phyloP scores from a whole-genome alignment of 2,113 vertebrate genomes.

The Paracanthobrama guichenoti region DNA sequence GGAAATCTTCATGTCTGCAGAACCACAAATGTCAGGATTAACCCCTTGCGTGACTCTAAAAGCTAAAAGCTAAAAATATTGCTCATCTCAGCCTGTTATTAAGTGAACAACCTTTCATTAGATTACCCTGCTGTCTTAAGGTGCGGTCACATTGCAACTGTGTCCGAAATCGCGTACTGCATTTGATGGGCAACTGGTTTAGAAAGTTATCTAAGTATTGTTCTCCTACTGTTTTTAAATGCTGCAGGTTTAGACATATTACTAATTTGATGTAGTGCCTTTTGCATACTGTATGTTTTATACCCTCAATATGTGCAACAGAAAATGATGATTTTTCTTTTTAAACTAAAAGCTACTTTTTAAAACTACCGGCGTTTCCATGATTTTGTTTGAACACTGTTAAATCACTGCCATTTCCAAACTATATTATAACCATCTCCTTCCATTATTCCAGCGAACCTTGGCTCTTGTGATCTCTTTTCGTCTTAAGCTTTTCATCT shows the following conservation, averaged over 20 bases:
- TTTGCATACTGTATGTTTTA: not conserved
- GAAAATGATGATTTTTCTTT: not conserved
- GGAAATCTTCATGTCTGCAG: conserved; percentile 35
- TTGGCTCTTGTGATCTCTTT: not conserved
- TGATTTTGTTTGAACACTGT: not conserved
- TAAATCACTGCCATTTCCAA: conserved; percentile 65
- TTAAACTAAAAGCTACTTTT: too few species aligned
- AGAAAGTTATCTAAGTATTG: not conserved
- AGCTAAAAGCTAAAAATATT: conserved; percentile 70
- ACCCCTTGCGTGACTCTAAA: conserved; percentile 56
- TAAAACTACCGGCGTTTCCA: not conserved
- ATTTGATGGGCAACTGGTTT: not conserved
- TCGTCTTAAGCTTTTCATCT: not conserved
- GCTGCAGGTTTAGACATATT: not conserved
- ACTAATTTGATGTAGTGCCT: not conserved
- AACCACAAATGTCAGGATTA: conserved; percentile 63
- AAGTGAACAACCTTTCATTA: conserved; percentile 66
- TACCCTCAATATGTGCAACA: not conserved
- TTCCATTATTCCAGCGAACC: conserved; percentile 44
- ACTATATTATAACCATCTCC: conserved; percentile 65
- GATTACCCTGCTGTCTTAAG: conserved; percentile 56
- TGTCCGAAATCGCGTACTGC: not conserved
- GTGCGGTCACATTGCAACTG: not conserved
- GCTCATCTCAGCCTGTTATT: conserved; percentile 65
- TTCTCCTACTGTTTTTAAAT: not conserved